Conservation (phyloP, 2,113 vertebrate genomes). For the Archocentrus centrarchus region DNA sequence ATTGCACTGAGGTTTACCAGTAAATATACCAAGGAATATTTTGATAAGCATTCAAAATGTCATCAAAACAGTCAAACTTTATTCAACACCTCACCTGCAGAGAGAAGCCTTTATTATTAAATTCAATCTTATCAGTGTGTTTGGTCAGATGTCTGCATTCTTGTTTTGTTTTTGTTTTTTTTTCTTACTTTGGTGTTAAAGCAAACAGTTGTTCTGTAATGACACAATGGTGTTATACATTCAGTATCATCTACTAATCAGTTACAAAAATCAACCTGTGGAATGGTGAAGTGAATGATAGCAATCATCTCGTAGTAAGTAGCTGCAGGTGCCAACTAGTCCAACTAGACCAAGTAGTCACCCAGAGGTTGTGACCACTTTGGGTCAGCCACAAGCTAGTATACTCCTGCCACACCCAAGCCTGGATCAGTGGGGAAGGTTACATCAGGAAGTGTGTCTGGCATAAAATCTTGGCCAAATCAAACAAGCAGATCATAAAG, state of each 20-base stretch:
- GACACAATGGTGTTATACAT: too few relatives aligned
- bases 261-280: not conserved
- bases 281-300: not conserved
- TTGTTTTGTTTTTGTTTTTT: not conserved
- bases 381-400: too few relatives aligned
- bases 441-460: too few relatives aligned
- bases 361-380: too few relatives aligned
- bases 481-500: too few relatives aligned
- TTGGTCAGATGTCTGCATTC: not conserved
- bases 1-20: conserved; percentile 4
- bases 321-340: too few relatives aligned
- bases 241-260: not conserved
- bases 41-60: not conserved
- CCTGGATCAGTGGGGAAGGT: too few relatives aligned
- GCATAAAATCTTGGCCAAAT: too few relatives aligned
- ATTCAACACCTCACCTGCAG: not conserved
- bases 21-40: not conserved
- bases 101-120: not conserved
- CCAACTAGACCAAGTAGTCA: too few relatives aligned
- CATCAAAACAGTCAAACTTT: not conserved
- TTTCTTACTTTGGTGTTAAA: not conserved
- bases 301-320: not conserved
- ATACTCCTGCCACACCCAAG: too few relatives aligned
- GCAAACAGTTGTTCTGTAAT: not conserved
- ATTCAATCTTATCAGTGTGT: not conserved